Base-by-base conservation (phyloP, 2,113 vertebrate species). In the Cepphus grylle region DNA sequence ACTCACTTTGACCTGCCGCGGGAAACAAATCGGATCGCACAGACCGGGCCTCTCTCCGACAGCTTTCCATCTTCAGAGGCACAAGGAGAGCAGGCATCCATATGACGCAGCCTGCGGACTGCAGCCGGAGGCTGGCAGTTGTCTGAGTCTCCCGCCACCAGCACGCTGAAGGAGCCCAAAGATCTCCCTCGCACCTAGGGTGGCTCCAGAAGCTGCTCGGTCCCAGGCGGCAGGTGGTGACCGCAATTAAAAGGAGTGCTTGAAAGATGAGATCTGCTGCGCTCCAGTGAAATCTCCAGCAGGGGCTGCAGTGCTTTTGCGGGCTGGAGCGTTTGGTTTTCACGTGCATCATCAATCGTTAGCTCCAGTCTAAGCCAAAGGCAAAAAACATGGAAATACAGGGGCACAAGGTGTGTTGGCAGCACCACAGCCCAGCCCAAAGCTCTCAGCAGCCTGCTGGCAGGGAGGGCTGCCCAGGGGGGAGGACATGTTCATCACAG, bases 1-100 rank as follows among this genome's bases (percentile, higher is more conserved):
- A 1, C 76, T 45, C 3, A 2, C 91, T 34, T 11, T 29, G 34
- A 43, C 36, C 43, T 22, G n/a, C 69, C 1, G 4, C 1, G 19
- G 42, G 32, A 42, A 76, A 34, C 43, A 59, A 4, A 40, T 14
- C 2, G 5, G 36, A 8, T 10, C 0, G 0, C 65, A 4, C 12
- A 13, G 78, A 9, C 26, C 1, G 1, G 22, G 17, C 1, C 42
- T 5, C 26, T 23, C 29, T n/a, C 59, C 2, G 1, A 14, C 69
- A 9, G 22, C 58, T 29, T 25, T 29, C 61, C 19, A 2, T 7
- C 32, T 4, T 5, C 26, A 1, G 49, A 36, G 42, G 69, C 20
- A 0, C 4, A 5, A 18, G 66, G 36, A 40, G 17, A 30, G n/a
- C 27, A 2, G 77, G 42, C 62, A 5, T 4, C 17, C 1, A 26